Evolutionary conservation across 2,797 vertebrate genomes (phyloP).

Genomic region (Myioborus melanocephalus): DNA sequence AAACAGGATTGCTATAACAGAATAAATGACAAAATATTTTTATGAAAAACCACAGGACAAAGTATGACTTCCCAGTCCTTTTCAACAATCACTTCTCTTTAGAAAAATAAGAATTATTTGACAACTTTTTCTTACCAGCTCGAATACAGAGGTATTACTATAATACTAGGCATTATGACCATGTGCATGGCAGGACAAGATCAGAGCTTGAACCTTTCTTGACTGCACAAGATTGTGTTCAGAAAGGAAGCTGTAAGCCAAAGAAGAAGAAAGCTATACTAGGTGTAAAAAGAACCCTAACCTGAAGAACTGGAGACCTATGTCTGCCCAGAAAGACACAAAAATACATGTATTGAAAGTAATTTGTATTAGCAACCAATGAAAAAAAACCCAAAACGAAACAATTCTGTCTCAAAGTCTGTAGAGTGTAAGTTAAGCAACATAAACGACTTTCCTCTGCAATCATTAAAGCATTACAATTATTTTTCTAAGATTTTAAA

Average conservation of each 20-base stretch:
- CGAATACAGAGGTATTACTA: background rate
- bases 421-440: background rate
- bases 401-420: background rate
- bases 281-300: background rate
- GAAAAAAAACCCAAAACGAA: background rate
- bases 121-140: background rate
- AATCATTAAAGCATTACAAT: background rate
- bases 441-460: background rate
- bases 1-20: background rate
- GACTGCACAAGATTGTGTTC: background rate
- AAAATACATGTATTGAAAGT: background rate
- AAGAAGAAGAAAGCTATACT: background rate
- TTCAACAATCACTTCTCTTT: background rate
- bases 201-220: background rate
- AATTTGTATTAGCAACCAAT: background rate
- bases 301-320: background rate
- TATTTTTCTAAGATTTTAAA: background rate
- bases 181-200: background rate
- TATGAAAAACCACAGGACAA: background rate
- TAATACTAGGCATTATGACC: background rate
- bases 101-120: background rate
- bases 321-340: background rate
- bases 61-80: background rate
- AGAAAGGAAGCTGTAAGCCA: background rate
- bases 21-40: background rate